Conservation (phyloP, 1,140 invertebrate species). For the Drosophila eugracilis region DNA sequence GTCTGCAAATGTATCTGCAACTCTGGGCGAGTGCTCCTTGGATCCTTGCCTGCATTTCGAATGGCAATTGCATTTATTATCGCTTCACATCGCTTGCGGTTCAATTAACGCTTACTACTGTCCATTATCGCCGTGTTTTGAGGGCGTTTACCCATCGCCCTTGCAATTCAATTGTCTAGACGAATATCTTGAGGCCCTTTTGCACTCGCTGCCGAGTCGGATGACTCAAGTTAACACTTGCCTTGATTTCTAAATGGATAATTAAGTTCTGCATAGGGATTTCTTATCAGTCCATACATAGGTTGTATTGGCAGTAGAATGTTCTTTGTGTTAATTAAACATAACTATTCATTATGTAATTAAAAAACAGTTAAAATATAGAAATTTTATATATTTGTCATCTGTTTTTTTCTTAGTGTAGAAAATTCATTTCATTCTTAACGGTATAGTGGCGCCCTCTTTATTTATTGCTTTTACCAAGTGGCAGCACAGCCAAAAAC, state of each 20-base stretch:
- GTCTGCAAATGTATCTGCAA: slow-evolving; percentile 13
- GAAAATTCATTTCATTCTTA: no score
- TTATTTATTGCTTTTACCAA: not conserved
- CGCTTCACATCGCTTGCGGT: slow-evolving; percentile 71
- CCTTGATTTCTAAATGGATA: slow-evolving; percentile 17
- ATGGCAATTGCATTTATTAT: slow-evolving; percentile 75
- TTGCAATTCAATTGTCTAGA: slow-evolving; percentile 60
- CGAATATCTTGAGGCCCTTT: slow-evolving; percentile 69
- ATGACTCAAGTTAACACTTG: slow-evolving; percentile 30
- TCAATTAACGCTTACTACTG: slow-evolving; percentile 83
- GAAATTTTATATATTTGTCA: no score
- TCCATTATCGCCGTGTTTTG: slow-evolving; percentile 69
- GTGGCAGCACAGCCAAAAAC: not conserved
- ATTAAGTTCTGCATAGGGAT: not conserved
- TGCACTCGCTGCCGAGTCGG: slow-evolving; percentile 20
- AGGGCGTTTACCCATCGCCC: slow-evolving; percentile 55
- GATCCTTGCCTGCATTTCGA: slow-evolving; percentile 39
- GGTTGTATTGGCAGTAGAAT: no score
- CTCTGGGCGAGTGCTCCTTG: slow-evolving; percentile 20
- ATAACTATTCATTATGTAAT: no score
- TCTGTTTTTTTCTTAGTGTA: no score
- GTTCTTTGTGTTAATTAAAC: no score
- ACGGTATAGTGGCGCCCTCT: not conserved
- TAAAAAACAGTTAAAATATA: no score
- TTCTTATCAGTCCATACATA: no score